A percentile compares a stretch with the other conserved stretches of the same genome.
These are phyloP conservation scores for Charina bottae DNA, from an alignment of 2,113 vertebrate species.

Conservation along the genomic window DNA sequence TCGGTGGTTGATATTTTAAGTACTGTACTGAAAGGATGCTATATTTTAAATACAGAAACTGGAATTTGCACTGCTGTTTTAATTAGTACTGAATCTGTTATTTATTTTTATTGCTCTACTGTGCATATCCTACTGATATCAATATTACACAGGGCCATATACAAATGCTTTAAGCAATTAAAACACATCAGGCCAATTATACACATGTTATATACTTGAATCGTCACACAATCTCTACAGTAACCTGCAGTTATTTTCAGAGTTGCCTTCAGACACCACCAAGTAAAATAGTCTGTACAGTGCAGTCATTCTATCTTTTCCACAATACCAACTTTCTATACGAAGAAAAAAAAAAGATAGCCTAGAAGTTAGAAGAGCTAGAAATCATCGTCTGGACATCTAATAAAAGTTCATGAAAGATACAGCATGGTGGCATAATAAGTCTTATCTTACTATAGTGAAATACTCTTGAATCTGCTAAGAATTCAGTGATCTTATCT, in stretches of 20 bases:
- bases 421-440: not conserved
- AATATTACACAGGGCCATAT: not conserved
- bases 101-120: not conserved
- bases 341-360: not conserved
- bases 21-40: not conserved
- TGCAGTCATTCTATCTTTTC: not conserved
- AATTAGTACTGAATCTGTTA: not conserved
- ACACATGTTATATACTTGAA: not conserved
- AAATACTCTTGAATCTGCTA: not conserved
- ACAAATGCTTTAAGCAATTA: not conserved
- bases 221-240: not conserved
- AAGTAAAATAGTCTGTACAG: not conserved
- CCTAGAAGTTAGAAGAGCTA: not conserved
- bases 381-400: not conserved
- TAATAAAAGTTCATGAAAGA: not conserved
- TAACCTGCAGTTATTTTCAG: not conserved
- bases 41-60: not conserved
- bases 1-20: not conserved
- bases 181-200: not conserved
- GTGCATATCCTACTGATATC: not conserved
- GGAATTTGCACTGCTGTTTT: not conserved
- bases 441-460: not conserved
- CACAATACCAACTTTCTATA: not conserved
- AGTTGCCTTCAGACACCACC: not conserved
- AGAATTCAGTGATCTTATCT: not conserved